These are phyloP conservation scores for Epistrophe grossulariae DNA, from an alignment of 2,888 invertebrate genomes.

Conservation along the genomic window DNA sequence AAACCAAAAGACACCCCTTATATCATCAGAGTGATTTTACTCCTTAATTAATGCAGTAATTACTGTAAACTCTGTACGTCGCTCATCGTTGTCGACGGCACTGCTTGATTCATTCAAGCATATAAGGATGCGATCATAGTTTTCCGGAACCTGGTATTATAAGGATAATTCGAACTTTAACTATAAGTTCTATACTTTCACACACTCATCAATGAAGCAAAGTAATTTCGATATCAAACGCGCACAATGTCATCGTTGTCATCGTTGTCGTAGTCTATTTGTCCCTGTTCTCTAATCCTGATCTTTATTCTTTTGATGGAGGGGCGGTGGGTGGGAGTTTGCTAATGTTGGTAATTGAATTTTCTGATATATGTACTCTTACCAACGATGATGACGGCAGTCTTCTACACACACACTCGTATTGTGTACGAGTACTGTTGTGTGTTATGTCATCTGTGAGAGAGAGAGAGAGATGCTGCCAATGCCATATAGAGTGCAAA, in stretches of 20 bases:
- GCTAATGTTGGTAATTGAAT: slow-evolving; percentile 29
- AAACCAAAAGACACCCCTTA: slow-evolving; percentile 28
- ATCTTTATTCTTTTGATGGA: neutral
- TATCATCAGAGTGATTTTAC: slow-evolving; percentile 9
- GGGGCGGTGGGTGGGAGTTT: neutral
- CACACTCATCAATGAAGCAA: slow-evolving; percentile 34
- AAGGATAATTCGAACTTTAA: slow-evolving; percentile 34
- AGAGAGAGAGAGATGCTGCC: neutral
- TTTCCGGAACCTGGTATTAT: slow-evolving; percentile 55
- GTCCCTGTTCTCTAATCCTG: neutral
- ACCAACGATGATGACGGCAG: neutral
- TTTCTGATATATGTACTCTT: slow-evolving; percentile 20
- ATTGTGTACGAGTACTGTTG: neutral
- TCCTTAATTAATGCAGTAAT: slow-evolving; percentile 61
- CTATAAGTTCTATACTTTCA: slow-evolving; percentile 3
- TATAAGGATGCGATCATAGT: slow-evolving; percentile 32
- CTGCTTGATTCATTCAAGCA: neutral
- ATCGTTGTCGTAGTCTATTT: neutral
- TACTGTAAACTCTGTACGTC: slow-evolving; percentile 33
- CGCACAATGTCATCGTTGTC: neutral
- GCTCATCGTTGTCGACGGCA: neutral
- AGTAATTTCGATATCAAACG: slow-evolving; percentile 26
- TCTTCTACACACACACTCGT: neutral
- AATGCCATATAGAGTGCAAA: slow-evolving; percentile 32
- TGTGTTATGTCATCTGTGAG: neutral